Conservation (phyloP, 2,888 invertebrate genomes). For the Bimastos eiseni region DNA sequence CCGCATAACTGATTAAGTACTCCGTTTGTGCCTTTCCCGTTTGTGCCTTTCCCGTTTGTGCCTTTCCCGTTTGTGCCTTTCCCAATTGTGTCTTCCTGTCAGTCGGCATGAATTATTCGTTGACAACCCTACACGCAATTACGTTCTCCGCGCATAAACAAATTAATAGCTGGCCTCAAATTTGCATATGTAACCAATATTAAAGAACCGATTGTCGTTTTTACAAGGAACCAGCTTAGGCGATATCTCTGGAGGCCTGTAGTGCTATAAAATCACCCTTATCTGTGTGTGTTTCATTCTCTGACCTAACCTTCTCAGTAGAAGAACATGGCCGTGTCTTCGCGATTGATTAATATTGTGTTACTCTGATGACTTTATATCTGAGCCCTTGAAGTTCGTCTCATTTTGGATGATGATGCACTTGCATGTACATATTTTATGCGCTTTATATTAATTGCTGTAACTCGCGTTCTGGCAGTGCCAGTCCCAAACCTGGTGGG, state of each 20-base stretch:
- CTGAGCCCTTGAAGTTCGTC: too few species aligned
- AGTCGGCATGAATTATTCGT: too few species aligned
- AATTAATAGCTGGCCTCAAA: not conserved
- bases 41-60: not conserved
- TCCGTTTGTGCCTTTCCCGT: not conserved
- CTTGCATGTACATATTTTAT: too few species aligned
- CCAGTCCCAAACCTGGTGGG: too few species aligned
- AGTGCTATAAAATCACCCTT: not conserved
- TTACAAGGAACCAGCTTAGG: not conserved
- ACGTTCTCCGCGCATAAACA: not conserved
- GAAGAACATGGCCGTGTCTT: not conserved
- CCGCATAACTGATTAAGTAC: too few species aligned
- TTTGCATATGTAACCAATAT: not conserved
- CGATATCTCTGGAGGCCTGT: not conserved
- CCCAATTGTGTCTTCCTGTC: not conserved
- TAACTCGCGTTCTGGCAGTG: too few species aligned
- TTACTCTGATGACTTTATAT: not conserved
- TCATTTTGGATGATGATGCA: too few species aligned
- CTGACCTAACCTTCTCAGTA: not conserved
- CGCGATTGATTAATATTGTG: not conserved
- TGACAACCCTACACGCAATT: not conserved
- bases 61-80: not conserved
- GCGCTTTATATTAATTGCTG: too few species aligned
- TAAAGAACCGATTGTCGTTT: constrained; percentile 13
- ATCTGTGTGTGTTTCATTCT: too few species aligned